Conservation (phyloP, 2,113 vertebrate genomes). For the Dolichallabes microphthalmus region DNA sequence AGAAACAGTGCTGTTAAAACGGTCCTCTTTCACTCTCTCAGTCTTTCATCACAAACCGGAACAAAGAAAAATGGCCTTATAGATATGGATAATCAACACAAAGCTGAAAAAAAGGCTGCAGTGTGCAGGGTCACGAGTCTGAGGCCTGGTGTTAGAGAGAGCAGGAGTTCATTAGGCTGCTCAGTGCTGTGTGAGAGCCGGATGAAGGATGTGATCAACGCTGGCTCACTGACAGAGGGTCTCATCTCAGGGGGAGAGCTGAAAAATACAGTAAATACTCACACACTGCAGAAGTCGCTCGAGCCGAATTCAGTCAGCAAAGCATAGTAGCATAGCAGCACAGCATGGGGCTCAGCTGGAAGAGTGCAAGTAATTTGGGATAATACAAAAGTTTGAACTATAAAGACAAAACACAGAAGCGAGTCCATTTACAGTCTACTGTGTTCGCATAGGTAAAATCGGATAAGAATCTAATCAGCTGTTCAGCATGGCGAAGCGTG, state of each 20-base stretch:
- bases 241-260: constrained; percentile 56
- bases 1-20: not conserved
- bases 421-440: not conserved
- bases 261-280: constrained; percentile 56
- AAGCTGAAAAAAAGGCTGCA: not conserved
- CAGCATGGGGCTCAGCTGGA: constrained; percentile 56
- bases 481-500: too few relatives aligned
- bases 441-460: not conserved
- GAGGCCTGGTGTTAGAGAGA: constrained; percentile 2
- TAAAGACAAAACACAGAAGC: not conserved
- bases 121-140: not conserved
- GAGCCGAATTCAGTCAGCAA: constrained; percentile 54
- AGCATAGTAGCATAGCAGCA: constrained; percentile 43
- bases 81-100: not conserved
- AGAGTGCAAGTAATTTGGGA: constrained; percentile 56
- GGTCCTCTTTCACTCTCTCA: not conserved
- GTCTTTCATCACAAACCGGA: not conserved
- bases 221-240: constrained; percentile 44
- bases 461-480: not conserved
- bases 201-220: constrained; percentile 28
- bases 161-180: constrained; percentile 29
- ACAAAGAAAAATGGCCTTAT: not conserved
- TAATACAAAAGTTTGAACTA: constrained; percentile 38
- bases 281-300: constrained; percentile 59
- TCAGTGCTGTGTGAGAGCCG: constrained; percentile 11